A percentile compares a stretch with the other conserved stretches of the same genome.
These are phyloP conservation scores for Lota lota DNA, from an alignment of 2,113 vertebrate genomes.

Conservation along the genomic window DNA sequence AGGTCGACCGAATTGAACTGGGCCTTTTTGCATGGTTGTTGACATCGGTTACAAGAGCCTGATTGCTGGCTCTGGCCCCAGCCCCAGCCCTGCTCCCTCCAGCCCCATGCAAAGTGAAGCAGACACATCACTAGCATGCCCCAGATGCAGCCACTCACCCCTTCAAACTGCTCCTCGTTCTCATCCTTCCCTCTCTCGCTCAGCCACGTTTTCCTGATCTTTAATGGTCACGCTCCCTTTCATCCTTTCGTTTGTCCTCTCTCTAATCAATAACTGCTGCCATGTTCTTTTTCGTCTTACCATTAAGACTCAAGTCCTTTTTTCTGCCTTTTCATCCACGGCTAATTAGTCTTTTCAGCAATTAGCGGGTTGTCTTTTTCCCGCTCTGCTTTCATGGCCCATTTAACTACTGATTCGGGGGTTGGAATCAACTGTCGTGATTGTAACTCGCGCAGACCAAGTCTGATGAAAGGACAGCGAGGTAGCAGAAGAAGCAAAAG, in stretches of 20 bases:
- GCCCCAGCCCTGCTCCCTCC: not conserved
- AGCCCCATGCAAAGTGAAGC: not conserved
- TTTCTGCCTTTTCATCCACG: constrained; percentile 43
- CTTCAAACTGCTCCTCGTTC: constrained; percentile 48
- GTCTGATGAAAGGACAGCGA: constrained; percentile 12
- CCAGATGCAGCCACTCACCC: constrained; percentile 27
- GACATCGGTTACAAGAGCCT: not conserved
- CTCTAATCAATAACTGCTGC: constrained; percentile 53
- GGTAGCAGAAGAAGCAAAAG: constrained; percentile 3
- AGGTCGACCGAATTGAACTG: not conserved
- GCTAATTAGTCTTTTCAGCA: constrained; percentile 45
- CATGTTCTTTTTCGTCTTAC: constrained; percentile 40
- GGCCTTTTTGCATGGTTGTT: too few species aligned
- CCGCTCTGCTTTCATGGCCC: constrained; percentile 37
- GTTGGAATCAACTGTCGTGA: constrained; percentile 11
- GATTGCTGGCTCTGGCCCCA: constrained; percentile 5
- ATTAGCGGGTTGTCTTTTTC: constrained; percentile 41
- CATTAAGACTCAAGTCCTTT: constrained; percentile 23
- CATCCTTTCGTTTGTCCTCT: constrained; percentile 31
- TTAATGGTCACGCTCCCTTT: constrained; percentile 9
- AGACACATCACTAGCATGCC: not conserved
- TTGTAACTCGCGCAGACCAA: constrained; percentile 15
- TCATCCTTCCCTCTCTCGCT: constrained; percentile 2
- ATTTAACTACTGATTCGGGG: constrained; percentile 36
- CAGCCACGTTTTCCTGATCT: constrained; percentile 17